Evolutionary conservation across 1,140 invertebrate species (phyloP).

Genomic region (Centruroides vittatus): DNA sequence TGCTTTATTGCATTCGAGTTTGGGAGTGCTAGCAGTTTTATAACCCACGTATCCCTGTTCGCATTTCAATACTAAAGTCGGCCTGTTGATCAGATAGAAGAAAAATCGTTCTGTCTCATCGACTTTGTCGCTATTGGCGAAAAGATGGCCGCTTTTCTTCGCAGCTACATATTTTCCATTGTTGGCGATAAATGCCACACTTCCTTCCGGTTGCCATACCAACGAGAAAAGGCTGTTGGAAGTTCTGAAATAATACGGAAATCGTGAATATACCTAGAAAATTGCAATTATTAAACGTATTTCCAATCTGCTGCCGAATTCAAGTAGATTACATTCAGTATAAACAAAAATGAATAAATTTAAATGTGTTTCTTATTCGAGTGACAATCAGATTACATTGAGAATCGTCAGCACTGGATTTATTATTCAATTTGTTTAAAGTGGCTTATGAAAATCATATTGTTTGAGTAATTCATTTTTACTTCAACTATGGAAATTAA

Average conservation of each 20-base stretch:
- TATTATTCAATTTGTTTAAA: too few relatives aligned
- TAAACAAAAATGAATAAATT: too few relatives aligned
- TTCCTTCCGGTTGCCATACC: conserved; percentile 82
- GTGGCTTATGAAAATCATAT: too few relatives aligned
- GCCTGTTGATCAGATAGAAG: conserved; percentile 84
- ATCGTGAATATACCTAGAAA: too few relatives aligned
- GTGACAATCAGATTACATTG: too few relatives aligned
- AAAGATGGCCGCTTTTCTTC: conserved; percentile 84
- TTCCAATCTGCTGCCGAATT: too few relatives aligned
- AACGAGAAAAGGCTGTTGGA: conserved; percentile 79
- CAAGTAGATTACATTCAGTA: too few relatives aligned
- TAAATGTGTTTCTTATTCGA: too few relatives aligned
- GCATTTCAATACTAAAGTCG: conserved; percentile 82
- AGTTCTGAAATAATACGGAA: conserved; percentile 37
- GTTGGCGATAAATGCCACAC: conserved; percentile 78
- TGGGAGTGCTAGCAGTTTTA: conserved; percentile 57
- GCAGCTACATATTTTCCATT: conserved; percentile 86
- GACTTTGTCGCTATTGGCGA: conserved; percentile 66
- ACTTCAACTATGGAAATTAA: too few relatives aligned
- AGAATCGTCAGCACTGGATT: too few relatives aligned
- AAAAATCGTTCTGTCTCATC: conserved; percentile 82
- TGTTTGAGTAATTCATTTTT: too few relatives aligned
- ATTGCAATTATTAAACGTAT: too few relatives aligned
- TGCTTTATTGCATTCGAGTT: conserved; percentile 90
- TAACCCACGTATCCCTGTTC: conserved; percentile 95